phyloP scores from a whole-genome alignment of 2,888 invertebrate genomes.

The Protodeltote pygarga region DNA sequence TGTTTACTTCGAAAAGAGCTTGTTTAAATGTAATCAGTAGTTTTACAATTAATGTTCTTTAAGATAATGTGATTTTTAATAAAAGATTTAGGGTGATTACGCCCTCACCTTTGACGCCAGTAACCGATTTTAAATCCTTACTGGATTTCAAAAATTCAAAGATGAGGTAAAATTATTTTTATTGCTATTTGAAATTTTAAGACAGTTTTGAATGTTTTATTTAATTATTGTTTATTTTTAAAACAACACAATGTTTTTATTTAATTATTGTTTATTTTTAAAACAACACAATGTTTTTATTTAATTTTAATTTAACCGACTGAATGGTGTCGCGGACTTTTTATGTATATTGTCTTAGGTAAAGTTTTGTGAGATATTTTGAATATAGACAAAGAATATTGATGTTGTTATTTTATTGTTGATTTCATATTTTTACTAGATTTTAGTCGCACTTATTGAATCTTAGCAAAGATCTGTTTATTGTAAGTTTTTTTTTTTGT shows the following conservation, averaged over 20 bases:
- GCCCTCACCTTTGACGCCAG: too few relatives aligned
- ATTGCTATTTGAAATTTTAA: slow-evolving; percentile 22
- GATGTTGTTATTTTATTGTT: slow-evolving; percentile 48
- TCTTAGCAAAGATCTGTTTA: slow-evolving; percentile 69
- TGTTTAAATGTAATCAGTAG: too few relatives aligned
- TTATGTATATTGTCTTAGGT: slow-evolving; percentile 23
- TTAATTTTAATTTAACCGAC: slow-evolving; percentile 29
- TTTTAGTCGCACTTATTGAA: slow-evolving; percentile 64
- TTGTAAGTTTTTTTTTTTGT: slow-evolving; percentile 45
- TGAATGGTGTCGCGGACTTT: slow-evolving; percentile 39
- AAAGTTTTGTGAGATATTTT: slow-evolving; percentile 26
- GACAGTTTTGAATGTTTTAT: slow-evolving; percentile 25
- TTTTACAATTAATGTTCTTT: too few relatives aligned
- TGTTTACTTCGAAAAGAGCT: too few relatives aligned
- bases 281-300: slow-evolving; percentile 10
- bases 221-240: slow-evolving; percentile 8
- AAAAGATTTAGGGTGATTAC: too few relatives aligned
- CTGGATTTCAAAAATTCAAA: not conserved
- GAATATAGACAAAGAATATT: slow-evolving; percentile 33
- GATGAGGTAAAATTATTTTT: not conserved
- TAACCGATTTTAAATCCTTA: too few relatives aligned
- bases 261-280: slow-evolving; percentile 11
- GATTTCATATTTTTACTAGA: slow-evolving; percentile 38
- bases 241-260: slow-evolving; percentile 10
- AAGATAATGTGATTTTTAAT: too few relatives aligned